Evolutionary conservation across 2,888 invertebrate species (phyloP).

Genomic region (Bedellia somnulentella): DNA sequence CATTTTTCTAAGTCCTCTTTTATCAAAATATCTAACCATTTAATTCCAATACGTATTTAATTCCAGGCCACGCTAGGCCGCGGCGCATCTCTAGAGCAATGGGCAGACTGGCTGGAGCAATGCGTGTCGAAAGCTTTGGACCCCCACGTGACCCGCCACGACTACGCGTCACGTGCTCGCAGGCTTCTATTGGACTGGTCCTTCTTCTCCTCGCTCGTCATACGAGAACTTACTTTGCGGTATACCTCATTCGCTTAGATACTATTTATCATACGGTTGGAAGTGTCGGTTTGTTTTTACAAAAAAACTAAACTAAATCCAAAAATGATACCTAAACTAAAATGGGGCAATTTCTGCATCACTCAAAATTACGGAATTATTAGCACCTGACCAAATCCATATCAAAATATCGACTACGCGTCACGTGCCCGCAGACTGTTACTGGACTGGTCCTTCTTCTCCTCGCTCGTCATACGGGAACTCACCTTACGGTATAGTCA

Average conservation of each 20-base stretch:
- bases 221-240: constrained; percentile 91
- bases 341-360: too few species aligned
- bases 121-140: constrained; percentile 89
- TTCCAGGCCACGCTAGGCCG: constrained; percentile 79
- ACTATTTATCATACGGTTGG: too few species aligned
- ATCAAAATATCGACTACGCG: constrained; percentile 73
- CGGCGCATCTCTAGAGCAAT: constrained; percentile 92
- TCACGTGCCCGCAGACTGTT: constrained; percentile 85
- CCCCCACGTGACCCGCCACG: constrained; percentile 81
- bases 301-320: too few species aligned
- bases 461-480: constrained; percentile 93
- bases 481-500: constrained; percentile 68
- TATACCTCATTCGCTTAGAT: too few species aligned
- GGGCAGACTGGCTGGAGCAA: constrained; percentile 96
- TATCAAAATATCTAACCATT: too few species aligned
- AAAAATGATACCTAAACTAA: too few species aligned
- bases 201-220: constrained; percentile 98
- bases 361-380: too few species aligned
- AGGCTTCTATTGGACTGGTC: constrained; percentile 98
- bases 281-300: too few species aligned
- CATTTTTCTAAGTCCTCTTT: too few species aligned
- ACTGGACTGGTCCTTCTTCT: constrained; percentile 93
- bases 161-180: constrained; percentile 82
- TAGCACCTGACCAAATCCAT: too few species aligned
- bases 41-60: too few species aligned